Evolutionary conservation across 1,140 invertebrate species (phyloP), one percentile per base, ranked within the genome.

Genomic region (Drosophila eugracilis): DNA sequence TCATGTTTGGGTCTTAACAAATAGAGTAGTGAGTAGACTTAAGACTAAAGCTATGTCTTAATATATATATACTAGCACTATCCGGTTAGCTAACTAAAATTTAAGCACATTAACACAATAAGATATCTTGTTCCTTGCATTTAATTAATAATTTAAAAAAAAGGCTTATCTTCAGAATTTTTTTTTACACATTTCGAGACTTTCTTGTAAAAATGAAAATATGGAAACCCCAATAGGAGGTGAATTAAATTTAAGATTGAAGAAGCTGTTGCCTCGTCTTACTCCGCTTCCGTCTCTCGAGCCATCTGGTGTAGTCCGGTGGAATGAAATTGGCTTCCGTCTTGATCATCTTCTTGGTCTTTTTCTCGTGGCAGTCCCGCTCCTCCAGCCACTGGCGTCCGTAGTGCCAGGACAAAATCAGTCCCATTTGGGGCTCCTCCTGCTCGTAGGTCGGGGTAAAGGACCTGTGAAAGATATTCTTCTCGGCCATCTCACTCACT

Each of bases 371-470:
- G 5, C 3, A 6, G 2, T 19, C n/a, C 2, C 55, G 37, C 55
- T 67, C 63, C 10, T 66, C 45, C 15, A 67, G 21, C 63, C 63
- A 67, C 26, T 67, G 60, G 3, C 60, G 60, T 4, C 63, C 63
- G 4, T 67, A 67, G 45, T 67, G 63, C 63, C 63, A 67, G n/a
- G 60, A 66, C 5, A 67, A 4, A 15, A 67, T 32, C 15, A 67
- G 21, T 5, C 15, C 10, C 60, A 67, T 67, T 22, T 26, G 36
- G 5, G 63, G 44, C 4, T 30, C 5, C 17, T 66, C 63, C 14
- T 7, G 9, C 10, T 22, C 44, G 10, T 67, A 67, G 0, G 63
- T 21, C 7, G 63, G 60, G 4, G 14, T 12, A 2, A 67, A 67
- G 1, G 21, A 24, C 10, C 5, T 9, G 37, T 42, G 63, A 12